Evolutionary conservation across 2,797 vertebrate species (phyloP).

Genomic region (Notamacropus eugenii): DNA sequence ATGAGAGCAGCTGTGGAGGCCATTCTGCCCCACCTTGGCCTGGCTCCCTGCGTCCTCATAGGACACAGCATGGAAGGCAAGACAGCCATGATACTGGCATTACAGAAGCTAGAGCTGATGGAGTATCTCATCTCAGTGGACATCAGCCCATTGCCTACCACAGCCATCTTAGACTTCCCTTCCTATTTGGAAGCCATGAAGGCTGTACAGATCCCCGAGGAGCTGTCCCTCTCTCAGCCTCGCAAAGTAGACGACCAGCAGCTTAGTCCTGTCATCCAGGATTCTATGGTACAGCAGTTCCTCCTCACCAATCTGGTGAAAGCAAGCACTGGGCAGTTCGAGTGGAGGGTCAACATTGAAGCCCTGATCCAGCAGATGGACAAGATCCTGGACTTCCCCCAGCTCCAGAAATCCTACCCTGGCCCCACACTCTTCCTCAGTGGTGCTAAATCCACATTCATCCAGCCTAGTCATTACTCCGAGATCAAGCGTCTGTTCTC

Average conservation of each 20-base stretch:
- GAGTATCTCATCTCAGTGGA: conserved; percentile 93
- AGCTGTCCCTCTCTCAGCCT: conserved; percentile 90
- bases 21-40: conserved; percentile 89
- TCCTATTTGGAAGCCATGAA: conserved; percentile 92
- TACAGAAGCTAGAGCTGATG: conserved; percentile 92
- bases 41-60: conserved; percentile 91
- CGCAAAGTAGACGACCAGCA: conserved; percentile 92
- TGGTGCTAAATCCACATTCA: conserved; percentile 93
- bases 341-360: conserved; percentile 95
- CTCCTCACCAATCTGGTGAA: conserved; percentile 95
- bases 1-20: conserved; percentile 92
- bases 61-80: conserved; percentile 99
- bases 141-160: conserved; percentile 88
- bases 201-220: conserved; percentile 87
- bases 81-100: conserved; percentile 93
- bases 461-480: conserved; percentile 92
- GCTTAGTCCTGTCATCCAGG: conserved; percentile 88
- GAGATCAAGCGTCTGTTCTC: conserved; percentile 96
- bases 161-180: conserved; percentile 84
- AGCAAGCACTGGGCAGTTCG: conserved; percentile 85
- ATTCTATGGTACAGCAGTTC: conserved; percentile 90
- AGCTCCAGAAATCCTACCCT: conserved; percentile 84
- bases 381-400: conserved; percentile 91
- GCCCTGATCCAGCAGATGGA: conserved; percentile 90
- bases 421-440: conserved; percentile 93